Evolutionary conservation across 2,888 invertebrate genomes (phyloP), one percentile per base, ranked within the genome.

Genomic region (Eucera pruinosa): DNA sequence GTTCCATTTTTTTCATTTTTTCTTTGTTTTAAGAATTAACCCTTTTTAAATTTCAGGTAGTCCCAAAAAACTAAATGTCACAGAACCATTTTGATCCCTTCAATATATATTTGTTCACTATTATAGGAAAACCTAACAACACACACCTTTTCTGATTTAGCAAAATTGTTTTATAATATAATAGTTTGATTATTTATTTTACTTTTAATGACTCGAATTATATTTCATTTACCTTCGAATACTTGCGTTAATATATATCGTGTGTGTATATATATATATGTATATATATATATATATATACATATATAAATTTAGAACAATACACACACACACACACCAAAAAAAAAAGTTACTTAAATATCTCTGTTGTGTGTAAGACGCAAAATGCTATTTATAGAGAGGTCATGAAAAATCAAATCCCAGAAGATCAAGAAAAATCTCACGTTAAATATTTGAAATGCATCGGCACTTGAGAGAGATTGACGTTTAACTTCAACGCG

Each of bases 71-170:
- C 27, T 33, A 60, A 74, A 75, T 33, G n/a, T 33, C 25, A 23
- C 47, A 41, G 47, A 47, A 41, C 33, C 27, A 47, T 74, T 75
- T 75, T 73, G 75, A 75, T 75, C 75, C 74, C 74, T n/a, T n/a
- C n/a, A n/a, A n/a, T n/a, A n/a, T 54, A 55, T 41, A 55, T 60
- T 75, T 74, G 43, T 54, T 60, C 47, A 20, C n/a, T 57, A 9
- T 41, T 33, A 52, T n/a, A 30, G 5, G 18, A 39, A n/a, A 48
- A 55, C 25, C 36, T 36, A 48, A 50, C 20, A 9, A 6, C 11
- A n/a, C n/a, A n/a, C n/a, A n/a, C n/a, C n/a, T n/a, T n/a, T n/a
- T 50, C 27, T n/a, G 11, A 15, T 39, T 30, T n/a, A 41, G 23
- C 27, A 41, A 67, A 67, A 67, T 18, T 41, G 18, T 7, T 45